Evolutionary conservation across 2,888 invertebrate species (phyloP), one percentile per base, ranked within the genome.

Genomic region (Noctua janthina): DNA sequence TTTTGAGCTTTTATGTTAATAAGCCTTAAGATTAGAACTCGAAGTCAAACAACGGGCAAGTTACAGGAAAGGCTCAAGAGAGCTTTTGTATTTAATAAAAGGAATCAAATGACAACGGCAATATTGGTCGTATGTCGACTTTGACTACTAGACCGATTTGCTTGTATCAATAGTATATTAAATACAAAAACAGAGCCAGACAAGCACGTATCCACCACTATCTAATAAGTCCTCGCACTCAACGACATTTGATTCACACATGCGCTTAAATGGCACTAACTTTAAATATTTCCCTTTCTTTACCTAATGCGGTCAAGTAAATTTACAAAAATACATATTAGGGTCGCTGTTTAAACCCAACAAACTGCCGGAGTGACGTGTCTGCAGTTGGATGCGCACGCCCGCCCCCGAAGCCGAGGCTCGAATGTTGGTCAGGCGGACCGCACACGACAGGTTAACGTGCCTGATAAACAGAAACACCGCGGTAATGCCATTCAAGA

Each of bases 401-500:
- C 75, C 82, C 83, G 87, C 83, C 81, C 85, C 70, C 83, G 73
- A 66, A 66, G 72, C 54, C 76, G 82, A 73, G 82, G 86, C 86
- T 89, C 90, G 88, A 91, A 93, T 93, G 91, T 94, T 93, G 93
- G 92, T 91, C 93, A 93, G 86, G 86, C 88, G 89, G 91, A 89
- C 86, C 88, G 90, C 90, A 91, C 91, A 88, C 89, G 88, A 87
- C 92, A 93, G 91, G 92, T 94, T 93, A 92, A 93, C 91, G 92
- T 92, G 91, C 91, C 89, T 92, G 93, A 93, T 93, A 94, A 94
- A 93, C 90, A 83, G 81, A 91, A 87, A 82, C 87, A 86, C 89
- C 89, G 90, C 90, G 89, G 92, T 92, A 92, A 92, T 90, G 88
- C 91, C 92, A 93, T 93, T 93, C 92, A 93, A 92, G 90, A 91